Conservation (phyloP, 2,888 invertebrate species). For the Apodemia mormo region DNA sequence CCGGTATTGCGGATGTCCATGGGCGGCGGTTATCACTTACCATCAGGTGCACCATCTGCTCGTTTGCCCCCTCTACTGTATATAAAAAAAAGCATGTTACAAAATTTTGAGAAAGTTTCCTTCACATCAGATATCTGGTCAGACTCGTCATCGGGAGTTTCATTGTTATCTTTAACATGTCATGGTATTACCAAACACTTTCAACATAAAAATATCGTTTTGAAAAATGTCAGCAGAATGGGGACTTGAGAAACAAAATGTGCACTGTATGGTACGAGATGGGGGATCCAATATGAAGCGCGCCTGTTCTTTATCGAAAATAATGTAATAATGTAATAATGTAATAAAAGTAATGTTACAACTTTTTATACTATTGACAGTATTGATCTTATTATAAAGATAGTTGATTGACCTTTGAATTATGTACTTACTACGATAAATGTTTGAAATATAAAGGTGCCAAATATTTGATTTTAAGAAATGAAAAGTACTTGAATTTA, state of each 20-base stretch:
- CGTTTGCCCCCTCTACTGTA: too few relatives aligned
- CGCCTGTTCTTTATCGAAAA: background rate
- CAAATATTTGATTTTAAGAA: constrained; percentile 2
- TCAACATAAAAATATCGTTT: background rate
- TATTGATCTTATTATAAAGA: constrained; percentile 8
- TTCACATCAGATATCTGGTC: background rate
- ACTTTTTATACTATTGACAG: background rate
- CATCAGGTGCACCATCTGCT: too few relatives aligned
- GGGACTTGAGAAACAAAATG: background rate
- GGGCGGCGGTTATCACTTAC: too few relatives aligned
- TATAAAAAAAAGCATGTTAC: too few relatives aligned
- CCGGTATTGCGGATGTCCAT: too few relatives aligned
- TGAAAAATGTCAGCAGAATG: background rate
- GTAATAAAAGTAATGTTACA: background rate
- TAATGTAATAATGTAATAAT: too few relatives aligned
- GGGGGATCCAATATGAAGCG: background rate
- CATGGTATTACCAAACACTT: background rate
- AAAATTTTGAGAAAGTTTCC: background rate
- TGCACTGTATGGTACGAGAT: background rate
- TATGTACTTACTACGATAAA: background rate
- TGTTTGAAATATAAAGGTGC: background rate
- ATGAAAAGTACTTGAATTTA: background rate
- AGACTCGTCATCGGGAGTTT: background rate
- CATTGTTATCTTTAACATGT: background rate
- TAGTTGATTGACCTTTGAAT: background rate